Base-by-base conservation (phyloP, 2,888 invertebrate genomes). In the Helleia helle region DNA sequence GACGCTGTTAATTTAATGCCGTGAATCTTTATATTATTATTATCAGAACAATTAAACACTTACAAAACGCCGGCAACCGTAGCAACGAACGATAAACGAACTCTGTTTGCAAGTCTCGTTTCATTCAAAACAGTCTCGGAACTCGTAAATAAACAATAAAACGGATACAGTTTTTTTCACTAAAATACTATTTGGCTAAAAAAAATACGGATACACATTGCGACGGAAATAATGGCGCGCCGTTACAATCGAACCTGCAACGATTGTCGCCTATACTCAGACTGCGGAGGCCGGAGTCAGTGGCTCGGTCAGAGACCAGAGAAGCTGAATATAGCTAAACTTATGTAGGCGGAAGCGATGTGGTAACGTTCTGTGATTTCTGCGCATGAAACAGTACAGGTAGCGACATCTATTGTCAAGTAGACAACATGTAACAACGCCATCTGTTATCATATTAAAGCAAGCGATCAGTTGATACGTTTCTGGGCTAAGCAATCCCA, bases 11-110 rank as follows among this genome's bases (percentile, higher is more conserved):
- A 2, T 30, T 15, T n/a, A 9, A 15, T 15, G 30, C 15, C 15
- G 14, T 9, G 8, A 30, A 30, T 30, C n/a, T 30, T 30, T 30
- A 30, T 30, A 30, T 30, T 6, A 9, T 12, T 34, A 42, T 43
- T 50, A 49, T 49, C 47, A 50, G 41, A 46, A 47, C 44, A 48
- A 49, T 48, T 48, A 48, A 51, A 48, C 43, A 50, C 49, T 50
- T 47, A 53, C 52, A 40, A 46, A 42, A 47, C 29, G 46, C 48
- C 49, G 49, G 52, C 43, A 47, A 38, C 13, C 25, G 22, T 28
- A 28, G 44, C 38, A 45, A 44, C 38, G 42, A 41, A 28, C 26
- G 36, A 36, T n/a, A n/a, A n/a, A n/a, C n/a, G n/a, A n/a, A n/a
- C n/a, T n/a, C n/a, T n/a, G 38, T 44, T 43, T 37, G 27, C 38